phyloP scores from a whole-genome alignment of 92 coral and sea anemone genomes.

The Ricordea florida region DNA sequence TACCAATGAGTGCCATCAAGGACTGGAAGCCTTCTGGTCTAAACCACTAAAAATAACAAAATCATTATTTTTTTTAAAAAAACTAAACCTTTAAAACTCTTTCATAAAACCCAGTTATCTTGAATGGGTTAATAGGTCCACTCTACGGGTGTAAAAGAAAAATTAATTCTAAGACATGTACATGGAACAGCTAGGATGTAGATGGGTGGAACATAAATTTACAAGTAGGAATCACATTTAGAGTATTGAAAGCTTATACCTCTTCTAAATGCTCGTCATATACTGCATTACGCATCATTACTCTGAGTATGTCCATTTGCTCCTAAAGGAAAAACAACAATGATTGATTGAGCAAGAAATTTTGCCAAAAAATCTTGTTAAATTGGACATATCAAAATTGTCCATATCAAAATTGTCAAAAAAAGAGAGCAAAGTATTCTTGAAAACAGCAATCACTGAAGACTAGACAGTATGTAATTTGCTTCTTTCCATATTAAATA shows the following conservation, averaged over 20 bases:
- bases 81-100: neutral
- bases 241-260: slow-evolving; percentile 21
- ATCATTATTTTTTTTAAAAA: too few species aligned
- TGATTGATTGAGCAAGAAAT: neutral
- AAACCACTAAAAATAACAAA: slow-evolving; percentile 65
- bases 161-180: neutral
- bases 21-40: slow-evolving; percentile 78
- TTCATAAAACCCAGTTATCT: too few species aligned
- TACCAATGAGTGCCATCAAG: slow-evolving; percentile 85
- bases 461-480: too few species aligned
- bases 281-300: slow-evolving; percentile 65
- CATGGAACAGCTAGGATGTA: neutral
- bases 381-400: too few species aligned
- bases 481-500: too few species aligned
- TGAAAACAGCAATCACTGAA: too few species aligned
- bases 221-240: neutral
- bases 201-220: neutral
- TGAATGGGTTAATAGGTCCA: too few species aligned
- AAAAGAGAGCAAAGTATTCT: too few species aligned
- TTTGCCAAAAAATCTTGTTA: neutral
- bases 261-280: slow-evolving; percentile 75
- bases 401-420: too few species aligned
- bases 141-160: too few species aligned
- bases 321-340: slow-evolving; percentile 37
- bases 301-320: slow-evolving; percentile 73